phyloP scores from a whole-genome alignment of 2,888 invertebrate genomes.

The Stenotaenia linearis region DNA sequence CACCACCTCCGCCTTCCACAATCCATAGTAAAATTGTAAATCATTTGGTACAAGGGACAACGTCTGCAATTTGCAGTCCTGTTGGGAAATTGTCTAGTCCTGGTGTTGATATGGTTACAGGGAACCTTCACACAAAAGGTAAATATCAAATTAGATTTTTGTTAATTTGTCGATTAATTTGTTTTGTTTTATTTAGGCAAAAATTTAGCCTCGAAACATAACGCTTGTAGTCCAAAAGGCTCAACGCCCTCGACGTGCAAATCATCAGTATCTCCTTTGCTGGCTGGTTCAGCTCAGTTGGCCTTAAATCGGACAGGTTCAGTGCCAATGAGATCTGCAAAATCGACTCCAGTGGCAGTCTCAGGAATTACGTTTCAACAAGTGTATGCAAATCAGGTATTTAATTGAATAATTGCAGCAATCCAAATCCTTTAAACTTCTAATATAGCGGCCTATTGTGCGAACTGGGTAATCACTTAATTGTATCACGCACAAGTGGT shows the following conservation, averaged over 20 bases:
- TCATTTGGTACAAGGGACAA: conserved; percentile 31
- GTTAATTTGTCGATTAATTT: not conserved
- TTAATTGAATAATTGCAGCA: not conserved
- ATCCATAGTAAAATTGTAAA: conserved; percentile 33
- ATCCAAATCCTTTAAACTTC: too few species aligned
- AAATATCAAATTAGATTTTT: not conserved
- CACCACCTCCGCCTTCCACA: conserved; percentile 34
- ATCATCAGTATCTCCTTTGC: conserved; percentile 11
- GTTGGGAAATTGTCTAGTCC: conserved; percentile 26
- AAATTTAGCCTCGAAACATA: conserved; percentile 22
- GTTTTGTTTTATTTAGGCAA: not conserved
- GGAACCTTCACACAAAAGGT: not conserved
- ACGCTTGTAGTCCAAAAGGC: conserved; percentile 17
- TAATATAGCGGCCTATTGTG: too few species aligned
- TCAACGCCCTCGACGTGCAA: not conserved
- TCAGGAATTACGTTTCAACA: conserved; percentile 31
- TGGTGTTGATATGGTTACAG: not conserved
- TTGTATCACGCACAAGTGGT: too few species aligned
- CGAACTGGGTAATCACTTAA: too few species aligned
- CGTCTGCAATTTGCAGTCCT: conserved; percentile 32
- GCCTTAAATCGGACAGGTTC: conserved; percentile 26
- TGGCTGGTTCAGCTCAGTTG: conserved; percentile 27
- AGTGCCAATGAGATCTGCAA: conserved; percentile 24
- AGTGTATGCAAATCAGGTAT: conserved; percentile 32
- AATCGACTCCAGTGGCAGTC: conserved; percentile 16